Percentiles rank a stretch among this genome's conserved stretches.
These are phyloP conservation scores for Uloborus plumipes DNA, from an alignment of 2,888 invertebrate species.

Conservation along the genomic window DNA sequence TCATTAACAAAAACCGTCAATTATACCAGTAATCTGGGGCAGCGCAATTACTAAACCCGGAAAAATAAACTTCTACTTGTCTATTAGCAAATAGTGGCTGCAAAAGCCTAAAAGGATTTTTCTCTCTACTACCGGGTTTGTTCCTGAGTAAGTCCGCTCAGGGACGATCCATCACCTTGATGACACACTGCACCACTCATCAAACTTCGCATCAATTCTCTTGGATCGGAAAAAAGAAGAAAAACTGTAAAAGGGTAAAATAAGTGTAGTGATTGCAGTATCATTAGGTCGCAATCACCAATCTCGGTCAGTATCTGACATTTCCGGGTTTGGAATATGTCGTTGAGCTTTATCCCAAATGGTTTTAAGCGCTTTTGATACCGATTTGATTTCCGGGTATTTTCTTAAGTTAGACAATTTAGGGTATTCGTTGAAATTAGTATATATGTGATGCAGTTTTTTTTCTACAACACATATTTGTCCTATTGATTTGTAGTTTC, in stretches of 20 bases:
- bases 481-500: no score
- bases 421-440: not conserved
- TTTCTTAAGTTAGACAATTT: conserved; percentile 4
- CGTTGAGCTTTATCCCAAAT: no score
- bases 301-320: conserved; percentile 33
- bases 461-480: no score
- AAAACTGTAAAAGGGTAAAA: not conserved
- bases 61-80: no score
- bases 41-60: no score
- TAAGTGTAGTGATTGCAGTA: conserved; percentile 4
- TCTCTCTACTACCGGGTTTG: not conserved
- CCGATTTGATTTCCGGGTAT: conserved; percentile 16
- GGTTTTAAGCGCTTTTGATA: no score
- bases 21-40: no score
- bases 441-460: no score
- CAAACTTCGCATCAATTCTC: not conserved
- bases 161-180: conserved; percentile 31
- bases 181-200: conserved; percentile 29
- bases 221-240: not conserved
- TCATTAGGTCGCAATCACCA: conserved; percentile 26
- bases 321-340: conserved; percentile 37
- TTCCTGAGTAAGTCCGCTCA: conserved; percentile 5
- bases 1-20: no score
- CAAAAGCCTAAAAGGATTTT: no score
- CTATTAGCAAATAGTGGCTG: no score